A percentile compares a stretch with the other conserved stretches of the same genome.
These are phyloP conservation scores for Auanema freiburgensis DNA, from an alignment of 2,888 invertebrate species.

Conservation along the genomic window DNA sequence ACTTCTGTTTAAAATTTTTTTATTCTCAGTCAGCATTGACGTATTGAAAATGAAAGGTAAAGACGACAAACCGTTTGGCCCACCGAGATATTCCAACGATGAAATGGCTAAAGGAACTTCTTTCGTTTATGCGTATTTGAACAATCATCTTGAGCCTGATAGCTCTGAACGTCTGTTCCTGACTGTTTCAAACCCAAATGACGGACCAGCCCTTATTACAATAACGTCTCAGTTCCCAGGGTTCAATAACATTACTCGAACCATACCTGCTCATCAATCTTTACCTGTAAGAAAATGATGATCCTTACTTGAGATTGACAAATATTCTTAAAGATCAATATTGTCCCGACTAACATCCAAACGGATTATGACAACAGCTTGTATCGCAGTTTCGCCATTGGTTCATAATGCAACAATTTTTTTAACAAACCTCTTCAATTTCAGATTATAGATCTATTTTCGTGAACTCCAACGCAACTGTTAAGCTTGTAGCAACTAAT, in stretches of 20 bases:
- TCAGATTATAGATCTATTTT: conserved; percentile 13
- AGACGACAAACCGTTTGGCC: too few species aligned
- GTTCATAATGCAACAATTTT: too few species aligned
- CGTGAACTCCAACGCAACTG: conserved; percentile 3
- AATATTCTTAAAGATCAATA: neutral
- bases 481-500: conserved; percentile 14
- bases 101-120: conserved; percentile 12
- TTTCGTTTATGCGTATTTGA: conserved; percentile 15
- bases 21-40: too few species aligned
- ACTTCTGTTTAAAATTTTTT: too few species aligned
- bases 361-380: neutral
- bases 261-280: neutral
- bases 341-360: neutral
- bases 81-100: too few species aligned
- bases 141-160: conserved; percentile 14
- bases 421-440: too few species aligned
- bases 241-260: conserved; percentile 10
- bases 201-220: neutral
- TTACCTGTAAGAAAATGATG: neutral
- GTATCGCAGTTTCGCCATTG: too few species aligned
- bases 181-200: conserved; percentile 16
- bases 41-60: too few species aligned
- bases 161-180: conserved; percentile 16
- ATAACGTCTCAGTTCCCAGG: conserved; percentile 6
- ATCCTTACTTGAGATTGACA: neutral